Percentiles rank a stretch among this genome's conserved stretches.
phyloP scores from a whole-genome alignment of 2,888 invertebrate species.

The Artemia sinica region DNA sequence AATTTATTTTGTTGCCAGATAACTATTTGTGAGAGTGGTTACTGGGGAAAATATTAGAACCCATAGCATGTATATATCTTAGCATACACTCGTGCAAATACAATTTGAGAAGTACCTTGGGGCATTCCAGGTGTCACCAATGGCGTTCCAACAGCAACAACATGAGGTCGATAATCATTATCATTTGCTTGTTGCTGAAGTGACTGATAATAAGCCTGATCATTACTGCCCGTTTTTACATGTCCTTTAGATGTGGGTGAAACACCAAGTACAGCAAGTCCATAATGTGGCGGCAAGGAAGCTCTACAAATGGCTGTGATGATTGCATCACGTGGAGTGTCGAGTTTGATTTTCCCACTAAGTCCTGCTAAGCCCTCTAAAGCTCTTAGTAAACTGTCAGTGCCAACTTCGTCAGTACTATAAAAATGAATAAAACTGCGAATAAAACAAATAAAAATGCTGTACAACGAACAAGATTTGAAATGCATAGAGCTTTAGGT shows the following conservation, averaged over 20 bases:
- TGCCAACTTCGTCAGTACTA: conserved; percentile 75
- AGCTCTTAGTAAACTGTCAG: conserved; percentile 76
- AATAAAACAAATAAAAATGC: too few species aligned
- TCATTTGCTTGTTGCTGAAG: conserved; percentile 32
- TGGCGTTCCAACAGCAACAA: conserved; percentile 79
- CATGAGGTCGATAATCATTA: conserved; percentile 71
- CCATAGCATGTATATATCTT: neutral
- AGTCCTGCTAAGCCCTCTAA: conserved; percentile 76
- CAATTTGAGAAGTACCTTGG: conserved; percentile 36
- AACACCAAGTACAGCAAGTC: conserved; percentile 56
- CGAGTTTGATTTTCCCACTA: conserved; percentile 62
- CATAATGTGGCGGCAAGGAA: conserved; percentile 89
- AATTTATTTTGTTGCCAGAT: conserved; percentile 9
- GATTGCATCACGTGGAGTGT: conserved; percentile 73
- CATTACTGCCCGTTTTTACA: neutral
- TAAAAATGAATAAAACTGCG: conserved; percentile 17
- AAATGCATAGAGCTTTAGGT: too few species aligned
- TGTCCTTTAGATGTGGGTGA: neutral
- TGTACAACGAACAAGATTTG: too few species aligned
- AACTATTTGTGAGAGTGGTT: neutral
- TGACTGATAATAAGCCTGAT: neutral
- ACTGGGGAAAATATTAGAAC: neutral
- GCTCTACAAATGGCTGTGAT: conserved; percentile 86
- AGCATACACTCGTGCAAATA: neutral
- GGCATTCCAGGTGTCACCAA: conserved; percentile 65